Evolutionary conservation across 2,888 invertebrate genomes (phyloP).

Genomic region (Ptychoptera contaminata): DNA sequence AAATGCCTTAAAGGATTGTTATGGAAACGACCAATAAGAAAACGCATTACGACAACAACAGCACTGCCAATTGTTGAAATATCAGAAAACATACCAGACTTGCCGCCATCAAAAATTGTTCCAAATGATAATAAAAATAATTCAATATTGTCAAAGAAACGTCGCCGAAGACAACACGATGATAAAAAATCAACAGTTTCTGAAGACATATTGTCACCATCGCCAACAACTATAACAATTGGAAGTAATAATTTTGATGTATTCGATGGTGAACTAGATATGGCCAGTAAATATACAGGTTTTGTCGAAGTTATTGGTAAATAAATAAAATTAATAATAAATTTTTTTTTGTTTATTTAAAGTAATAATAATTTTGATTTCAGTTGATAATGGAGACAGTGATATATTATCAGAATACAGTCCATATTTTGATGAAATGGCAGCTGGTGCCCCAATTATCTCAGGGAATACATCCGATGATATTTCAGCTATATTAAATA

Average conservation of each 20-base stretch:
- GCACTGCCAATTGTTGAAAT: neutral
- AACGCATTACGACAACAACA: slow-evolving; percentile 7
- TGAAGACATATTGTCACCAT: neutral
- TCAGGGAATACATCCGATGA: slow-evolving; percentile 28
- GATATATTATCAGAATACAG: slow-evolving; percentile 50
- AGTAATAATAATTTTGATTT: slow-evolving; percentile 11
- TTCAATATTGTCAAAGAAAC: too few species aligned
- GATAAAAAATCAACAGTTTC: too few species aligned
- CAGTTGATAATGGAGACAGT: slow-evolving; percentile 34
- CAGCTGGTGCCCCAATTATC: slow-evolving; percentile 42
- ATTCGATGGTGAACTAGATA: slow-evolving; percentile 58
- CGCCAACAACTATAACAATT: neutral
- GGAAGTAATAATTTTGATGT: slow-evolving; percentile 29
- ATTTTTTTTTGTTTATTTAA: slow-evolving; percentile 1
- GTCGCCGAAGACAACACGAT: too few species aligned
- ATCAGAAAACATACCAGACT: too few species aligned
- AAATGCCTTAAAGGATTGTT: slow-evolving; percentile 20
- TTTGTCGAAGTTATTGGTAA: slow-evolving; percentile 71
- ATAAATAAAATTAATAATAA: slow-evolving; percentile 15
- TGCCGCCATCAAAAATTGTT: too few species aligned
- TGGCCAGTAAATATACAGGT: slow-evolving; percentile 67
- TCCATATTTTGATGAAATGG: slow-evolving; percentile 55
- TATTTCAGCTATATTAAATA: slow-evolving; percentile 34
- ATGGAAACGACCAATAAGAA: slow-evolving; percentile 11
- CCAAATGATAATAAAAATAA: too few species aligned